Evolutionary conservation across 2,797 vertebrate genomes (phyloP), one percentile per base, ranked within the genome.

Genomic region (Babyrousa celebensis): DNA sequence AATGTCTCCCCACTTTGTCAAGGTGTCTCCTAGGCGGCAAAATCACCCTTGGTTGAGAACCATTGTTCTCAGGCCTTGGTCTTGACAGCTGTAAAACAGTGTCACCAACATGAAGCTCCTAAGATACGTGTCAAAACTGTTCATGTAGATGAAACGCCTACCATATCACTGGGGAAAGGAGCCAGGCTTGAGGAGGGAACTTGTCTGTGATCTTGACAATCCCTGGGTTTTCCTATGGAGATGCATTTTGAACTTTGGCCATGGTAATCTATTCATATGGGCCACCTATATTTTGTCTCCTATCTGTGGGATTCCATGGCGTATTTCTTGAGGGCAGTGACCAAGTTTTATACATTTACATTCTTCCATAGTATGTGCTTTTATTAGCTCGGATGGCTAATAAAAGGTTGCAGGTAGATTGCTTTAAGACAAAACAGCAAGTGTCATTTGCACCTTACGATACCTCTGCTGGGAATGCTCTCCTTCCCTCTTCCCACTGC

Each of bases 331-430:
- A 89, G 14, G 8, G 58, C 25, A 91, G 27, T 4, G 6, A 54
- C 12, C n/a, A 82, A 29, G 25, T 82, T 56, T 85, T 54, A 90
- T 25, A 65, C 40, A 48, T 86, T 36, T 72, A 10, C 56, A 72
- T 92, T 77, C 56, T 89, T 86, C 40, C 20, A 36, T 83, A 79
- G 78, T 68, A 60, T n/a, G 36, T n/a, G 67, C 62, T n/a, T n/a
- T n/a, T n/a, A n/a, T n/a, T n/a, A n/a, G n/a, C 71, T 0, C 72
- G 40, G 5, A 29, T 63, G 63, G 63, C 40, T 32, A 36, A 36
- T 60, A 75, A 84, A 83, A 78, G 27, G 20, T 74, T 36, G 4
- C 23, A 14, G 5, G 62, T 58, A 8, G 56, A 89, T 52, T 67
- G 11, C 23, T 95, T 89, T 86, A 74, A 83, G 74, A 52, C 23